Percentiles rank a stretch among this genome's conserved stretches.
phyloP scores from a whole-genome alignment of 2,888 invertebrate genomes.

The Mythimna ferrago region DNA sequence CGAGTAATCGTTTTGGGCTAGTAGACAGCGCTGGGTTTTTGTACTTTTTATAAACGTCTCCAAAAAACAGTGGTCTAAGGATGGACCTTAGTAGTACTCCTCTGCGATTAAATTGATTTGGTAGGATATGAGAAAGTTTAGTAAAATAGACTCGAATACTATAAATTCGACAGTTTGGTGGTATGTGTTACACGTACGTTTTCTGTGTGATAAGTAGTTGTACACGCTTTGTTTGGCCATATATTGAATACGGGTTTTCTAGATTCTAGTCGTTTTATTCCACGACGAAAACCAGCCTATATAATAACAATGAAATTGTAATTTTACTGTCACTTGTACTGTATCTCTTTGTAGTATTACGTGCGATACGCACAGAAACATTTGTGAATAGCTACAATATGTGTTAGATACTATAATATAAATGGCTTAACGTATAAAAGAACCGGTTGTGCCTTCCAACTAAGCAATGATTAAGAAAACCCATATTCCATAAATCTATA shows the following conservation, averaged over 20 bases:
- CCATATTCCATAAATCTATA: background rate
- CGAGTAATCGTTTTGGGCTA: background rate
- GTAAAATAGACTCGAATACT: background rate
- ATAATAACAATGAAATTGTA: background rate
- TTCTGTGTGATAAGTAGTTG: background rate
- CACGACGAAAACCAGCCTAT: background rate
- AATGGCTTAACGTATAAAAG: background rate
- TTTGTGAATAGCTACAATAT: background rate
- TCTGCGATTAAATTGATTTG: background rate
- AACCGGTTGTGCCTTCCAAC: background rate
- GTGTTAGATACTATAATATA: too few species aligned
- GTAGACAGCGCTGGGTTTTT: background rate
- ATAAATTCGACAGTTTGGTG: background rate
- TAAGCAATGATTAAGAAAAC: background rate
- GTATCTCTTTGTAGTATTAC: background rate
- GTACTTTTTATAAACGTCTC: background rate
- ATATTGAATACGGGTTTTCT: background rate
- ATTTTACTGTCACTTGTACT: background rate
- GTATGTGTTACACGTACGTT: background rate
- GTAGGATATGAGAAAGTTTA: slow-evolving; percentile 1
- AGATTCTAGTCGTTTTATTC: background rate
- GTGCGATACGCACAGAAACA: background rate
- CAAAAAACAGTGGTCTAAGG: background rate
- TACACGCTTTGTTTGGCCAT: slow-evolving; percentile 4
- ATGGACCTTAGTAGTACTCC: background rate